Conservation (phyloP, 2,888 invertebrate species). For the Euphydryas editha region DNA sequence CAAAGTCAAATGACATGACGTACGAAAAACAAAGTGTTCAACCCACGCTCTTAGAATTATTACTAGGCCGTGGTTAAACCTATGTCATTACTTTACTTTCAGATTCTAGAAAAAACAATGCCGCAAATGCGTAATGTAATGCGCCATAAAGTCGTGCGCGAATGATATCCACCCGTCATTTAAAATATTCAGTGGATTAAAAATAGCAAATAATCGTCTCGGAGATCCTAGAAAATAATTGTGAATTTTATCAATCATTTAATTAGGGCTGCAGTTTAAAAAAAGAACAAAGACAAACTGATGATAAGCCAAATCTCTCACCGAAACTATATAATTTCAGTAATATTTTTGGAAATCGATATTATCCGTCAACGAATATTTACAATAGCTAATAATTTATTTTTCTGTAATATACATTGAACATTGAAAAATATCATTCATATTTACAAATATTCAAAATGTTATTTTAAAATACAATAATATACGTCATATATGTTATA, state of each 20-base stretch:
- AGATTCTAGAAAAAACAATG: too few species aligned
- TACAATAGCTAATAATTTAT: conserved; percentile 51
- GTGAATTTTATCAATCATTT: background rate
- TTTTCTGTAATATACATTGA: conserved; percentile 41
- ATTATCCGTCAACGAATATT: conserved; percentile 49
- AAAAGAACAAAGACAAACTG: background rate
- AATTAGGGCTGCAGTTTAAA: background rate
- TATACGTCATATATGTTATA: background rate
- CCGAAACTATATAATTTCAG: conserved; percentile 40
- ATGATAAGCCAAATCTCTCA: conserved; percentile 22
- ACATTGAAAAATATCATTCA: conserved; percentile 2
- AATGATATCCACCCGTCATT: too few species aligned
- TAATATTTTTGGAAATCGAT: conserved; percentile 60
- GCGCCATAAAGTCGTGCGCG: too few species aligned
- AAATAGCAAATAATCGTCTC: too few species aligned
- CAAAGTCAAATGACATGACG: too few species aligned
- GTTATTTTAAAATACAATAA: conserved; percentile 8
- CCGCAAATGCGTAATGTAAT: too few species aligned
- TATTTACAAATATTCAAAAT: background rate
- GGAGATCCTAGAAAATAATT: background rate
- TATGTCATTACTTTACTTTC: too few species aligned
- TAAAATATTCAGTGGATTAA: too few species aligned
- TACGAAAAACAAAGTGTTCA: too few species aligned
- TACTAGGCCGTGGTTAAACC: too few species aligned
- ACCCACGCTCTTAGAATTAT: too few species aligned